Evolutionary conservation across 2,888 invertebrate genomes (phyloP).

Genomic region (Odontocerum albicorne): DNA sequence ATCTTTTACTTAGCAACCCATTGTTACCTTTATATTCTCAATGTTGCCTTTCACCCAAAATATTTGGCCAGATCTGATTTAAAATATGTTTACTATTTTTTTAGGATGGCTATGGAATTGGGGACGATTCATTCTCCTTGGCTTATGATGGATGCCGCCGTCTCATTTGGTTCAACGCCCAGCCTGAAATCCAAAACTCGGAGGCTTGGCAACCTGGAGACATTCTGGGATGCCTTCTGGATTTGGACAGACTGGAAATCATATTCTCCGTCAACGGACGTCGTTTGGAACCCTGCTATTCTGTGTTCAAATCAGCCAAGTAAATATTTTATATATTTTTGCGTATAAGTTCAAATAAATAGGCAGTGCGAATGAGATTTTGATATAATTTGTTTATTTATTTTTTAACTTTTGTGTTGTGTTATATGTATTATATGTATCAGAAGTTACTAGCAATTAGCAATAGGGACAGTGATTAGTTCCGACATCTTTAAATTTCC

Average conservation of each 20-base stretch:
- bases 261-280: constrained; percentile 84
- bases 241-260: constrained; percentile 71
- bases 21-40: too few species aligned
- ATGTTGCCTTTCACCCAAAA: too few species aligned
- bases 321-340: constrained; percentile 42
- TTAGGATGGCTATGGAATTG: constrained; percentile 93
- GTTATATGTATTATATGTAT: too few species aligned
- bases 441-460: too few species aligned
- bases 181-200: constrained; percentile 60
- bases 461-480: too few species aligned
- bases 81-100: constrained; percentile 29
- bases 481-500: too few species aligned
- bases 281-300: constrained; percentile 66
- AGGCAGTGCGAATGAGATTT: too few species aligned
- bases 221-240: constrained; percentile 81
- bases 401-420: too few species aligned
- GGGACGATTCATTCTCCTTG: constrained; percentile 86
- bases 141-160: constrained; percentile 92
- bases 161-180: constrained; percentile 87
- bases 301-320: constrained; percentile 78
- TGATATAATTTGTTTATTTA: too few species aligned
- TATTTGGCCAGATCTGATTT: too few species aligned
- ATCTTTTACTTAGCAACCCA: too few species aligned
- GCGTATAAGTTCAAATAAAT: neutral
- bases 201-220: constrained; percentile 83